These are phyloP conservation scores for Chymomyza costata DNA, from an alignment of 1,140 invertebrate species.

Conservation along the genomic window DNA sequence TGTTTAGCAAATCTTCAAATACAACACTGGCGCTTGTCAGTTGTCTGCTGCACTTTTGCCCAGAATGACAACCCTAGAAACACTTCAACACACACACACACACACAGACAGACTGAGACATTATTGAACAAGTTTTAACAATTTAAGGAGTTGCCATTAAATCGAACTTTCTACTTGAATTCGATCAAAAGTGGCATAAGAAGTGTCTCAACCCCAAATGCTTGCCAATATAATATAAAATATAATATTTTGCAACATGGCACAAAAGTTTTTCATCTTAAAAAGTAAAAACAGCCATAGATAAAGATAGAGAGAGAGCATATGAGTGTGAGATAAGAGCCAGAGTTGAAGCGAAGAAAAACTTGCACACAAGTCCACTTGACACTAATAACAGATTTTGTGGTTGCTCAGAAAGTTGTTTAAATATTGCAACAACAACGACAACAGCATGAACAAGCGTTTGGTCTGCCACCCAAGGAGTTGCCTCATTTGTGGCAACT, in stretches of 20 bases:
- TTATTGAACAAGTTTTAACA: constrained; percentile 12
- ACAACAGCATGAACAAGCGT: constrained; percentile 6
- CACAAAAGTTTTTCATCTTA: constrained; percentile 30
- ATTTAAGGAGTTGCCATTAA: constrained; percentile 41
- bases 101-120: constrained; percentile 4
- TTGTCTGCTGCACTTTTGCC: no score
- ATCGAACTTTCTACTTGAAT: constrained; percentile 43
- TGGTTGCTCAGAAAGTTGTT: constrained; percentile 60
- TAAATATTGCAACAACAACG: constrained; percentile 44
- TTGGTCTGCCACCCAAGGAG: background rate
- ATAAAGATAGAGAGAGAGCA: background rate
- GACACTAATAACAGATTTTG: constrained; percentile 69
- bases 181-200: constrained; percentile 32
- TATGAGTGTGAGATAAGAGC: constrained; percentile 17
- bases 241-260: constrained; percentile 56
- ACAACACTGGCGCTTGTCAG: no score
- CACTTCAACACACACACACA: no score
- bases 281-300: constrained; percentile 8
- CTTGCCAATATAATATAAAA: constrained; percentile 21
- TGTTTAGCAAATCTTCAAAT: no score
- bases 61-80: no score
- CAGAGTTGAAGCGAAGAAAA: constrained; percentile 55
- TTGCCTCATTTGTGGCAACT: constrained; percentile 46
- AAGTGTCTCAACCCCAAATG: constrained; percentile 4
- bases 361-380: constrained; percentile 62